Evolutionary conservation across 1,140 invertebrate genomes (phyloP), one percentile per base, ranked within the genome.

Genomic region (Pseudomyrmex concolor): DNA sequence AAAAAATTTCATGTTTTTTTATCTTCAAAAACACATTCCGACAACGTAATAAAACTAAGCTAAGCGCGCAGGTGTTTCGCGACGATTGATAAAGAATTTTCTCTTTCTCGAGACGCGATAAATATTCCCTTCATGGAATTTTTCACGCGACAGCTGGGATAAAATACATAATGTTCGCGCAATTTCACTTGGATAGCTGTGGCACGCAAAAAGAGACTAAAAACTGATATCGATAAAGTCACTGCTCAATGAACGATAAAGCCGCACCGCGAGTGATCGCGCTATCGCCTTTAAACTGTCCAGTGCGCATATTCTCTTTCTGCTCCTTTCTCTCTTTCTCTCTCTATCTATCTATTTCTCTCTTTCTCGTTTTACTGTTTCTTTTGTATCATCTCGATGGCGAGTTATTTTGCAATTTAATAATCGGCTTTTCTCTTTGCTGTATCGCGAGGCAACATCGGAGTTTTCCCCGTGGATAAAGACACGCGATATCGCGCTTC

Each of bases 401-500:
- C 43, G 17, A 77, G 72, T 85, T 88, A 88, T 89, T 88, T 78
- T 81, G 63, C 73, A 60, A 89, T 87, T 89, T 89, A 88, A 88
- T 85, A 82, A 22, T 51, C 67, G 55, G 15, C 68, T 64, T 83
- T 68, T 62, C 34, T 22, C 34, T 54, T 86, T 17, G 13, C 19
- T 2, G 12, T 19, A 22, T 48, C 22, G 54, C 17, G 57, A 62
- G 19, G 22, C 48, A 2, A 9, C 9, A 10, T n/a, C 22, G 34
- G 55, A 50, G 73, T 70, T 34, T 64, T 82, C 54, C 57, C 51
- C 71, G 55, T 66, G 54, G 59, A 59, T 34, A 73, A 64, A 2
- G 3, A 7, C 51, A 68, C 64, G 54, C 50, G 13, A 13, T 13
- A 22, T 22, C 34, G 1, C 43, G 17, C 45, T 64, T 9, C 34